Conservation (phyloP, 2,797 vertebrate genomes). For the Siniperca scherzeri region DNA sequence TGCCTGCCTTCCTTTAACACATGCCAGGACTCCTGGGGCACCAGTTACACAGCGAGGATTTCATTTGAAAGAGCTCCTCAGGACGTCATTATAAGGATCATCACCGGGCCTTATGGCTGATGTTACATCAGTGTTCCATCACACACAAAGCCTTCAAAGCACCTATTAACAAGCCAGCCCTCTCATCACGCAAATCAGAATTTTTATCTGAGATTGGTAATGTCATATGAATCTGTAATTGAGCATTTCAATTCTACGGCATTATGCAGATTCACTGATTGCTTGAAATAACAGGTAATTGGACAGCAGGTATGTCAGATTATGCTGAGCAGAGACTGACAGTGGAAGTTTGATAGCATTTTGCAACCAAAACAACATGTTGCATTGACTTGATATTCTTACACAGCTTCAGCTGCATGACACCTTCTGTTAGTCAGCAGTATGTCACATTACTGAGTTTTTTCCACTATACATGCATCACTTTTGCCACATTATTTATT, state of each 20-base stretch:
- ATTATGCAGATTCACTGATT: slow-evolving; percentile 1
- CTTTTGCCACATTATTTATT: background rate
- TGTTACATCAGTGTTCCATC: slow-evolving; percentile 72
- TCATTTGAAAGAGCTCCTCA: slow-evolving; percentile 70
- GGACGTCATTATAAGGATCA: slow-evolving; percentile 75
- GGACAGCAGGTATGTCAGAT: background rate
- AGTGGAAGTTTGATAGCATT: background rate
- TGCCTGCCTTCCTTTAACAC: slow-evolving; percentile 72
- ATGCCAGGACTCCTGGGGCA: slow-evolving; percentile 80
- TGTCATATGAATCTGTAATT: slow-evolving; percentile 42
- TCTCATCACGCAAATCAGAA: slow-evolving; percentile 47
- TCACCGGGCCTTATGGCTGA: slow-evolving; percentile 60
- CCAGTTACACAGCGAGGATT: slow-evolving; percentile 65
- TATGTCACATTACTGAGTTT: background rate
- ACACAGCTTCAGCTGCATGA: background rate
- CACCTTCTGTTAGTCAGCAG: background rate
- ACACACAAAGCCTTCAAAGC: slow-evolving; percentile 53
- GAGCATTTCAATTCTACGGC: slow-evolving; percentile 3
- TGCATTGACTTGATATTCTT: slow-evolving; percentile 3
- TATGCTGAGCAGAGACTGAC: background rate
- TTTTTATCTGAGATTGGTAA: slow-evolving; percentile 26
- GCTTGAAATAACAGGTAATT: slow-evolving; percentile 6
- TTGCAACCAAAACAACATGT: slow-evolving; percentile 8
- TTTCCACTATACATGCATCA: fast-evolving
- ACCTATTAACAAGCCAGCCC: slow-evolving; percentile 40